A percentile compares a stretch with the other conserved stretches of the same genome.
These are phyloP conservation scores for Bombus pyrosoma DNA, from an alignment of 1,140 invertebrate genomes.

Conservation along the genomic window DNA sequence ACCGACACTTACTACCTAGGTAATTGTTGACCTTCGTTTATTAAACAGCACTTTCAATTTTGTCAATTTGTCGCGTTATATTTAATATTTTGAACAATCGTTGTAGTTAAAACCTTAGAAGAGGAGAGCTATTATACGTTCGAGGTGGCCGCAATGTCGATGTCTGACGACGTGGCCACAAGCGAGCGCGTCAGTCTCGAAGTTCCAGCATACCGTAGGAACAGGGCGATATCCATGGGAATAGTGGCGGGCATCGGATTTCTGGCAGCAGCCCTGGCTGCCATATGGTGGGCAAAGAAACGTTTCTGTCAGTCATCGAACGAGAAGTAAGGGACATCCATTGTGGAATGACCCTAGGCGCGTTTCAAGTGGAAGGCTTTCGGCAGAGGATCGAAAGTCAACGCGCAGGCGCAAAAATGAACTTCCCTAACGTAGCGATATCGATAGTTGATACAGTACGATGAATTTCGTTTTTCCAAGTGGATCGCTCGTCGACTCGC, in stretches of 20 bases:
- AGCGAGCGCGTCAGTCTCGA: conserved; percentile 84
- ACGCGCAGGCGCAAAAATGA: neutral
- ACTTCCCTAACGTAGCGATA: conserved; percentile 21
- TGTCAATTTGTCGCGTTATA: neutral
- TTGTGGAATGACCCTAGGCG: neutral
- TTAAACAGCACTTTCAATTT: too few relatives aligned
- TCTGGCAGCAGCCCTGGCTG: conserved; percentile 83
- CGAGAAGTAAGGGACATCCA: conserved; percentile 68
- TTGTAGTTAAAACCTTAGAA: conserved; percentile 85
- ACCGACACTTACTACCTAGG: conserved; percentile 85
- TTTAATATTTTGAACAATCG: neutral
- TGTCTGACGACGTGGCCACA: conserved; percentile 82
- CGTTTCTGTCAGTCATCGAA: conserved; percentile 76
- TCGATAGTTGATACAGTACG: neutral
- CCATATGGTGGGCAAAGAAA: conserved; percentile 84
- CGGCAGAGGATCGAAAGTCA: neutral
- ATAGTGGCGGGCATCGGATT: conserved; percentile 84
- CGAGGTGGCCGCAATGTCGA: conserved; percentile 85
- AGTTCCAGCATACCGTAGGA: conserved; percentile 85
- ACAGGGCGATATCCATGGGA: conserved; percentile 85
- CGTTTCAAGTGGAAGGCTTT: neutral
- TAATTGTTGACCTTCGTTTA: conserved; percentile 62
- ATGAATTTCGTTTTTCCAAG: neutral
- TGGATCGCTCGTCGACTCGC: neutral
- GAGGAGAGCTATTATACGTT: conserved; percentile 87